Percentiles rank a stretch among this genome's conserved stretches.
These are phyloP conservation scores for Meloidogyne floridensis DNA, from an alignment of 1,140 invertebrate species.

Conservation along the genomic window DNA sequence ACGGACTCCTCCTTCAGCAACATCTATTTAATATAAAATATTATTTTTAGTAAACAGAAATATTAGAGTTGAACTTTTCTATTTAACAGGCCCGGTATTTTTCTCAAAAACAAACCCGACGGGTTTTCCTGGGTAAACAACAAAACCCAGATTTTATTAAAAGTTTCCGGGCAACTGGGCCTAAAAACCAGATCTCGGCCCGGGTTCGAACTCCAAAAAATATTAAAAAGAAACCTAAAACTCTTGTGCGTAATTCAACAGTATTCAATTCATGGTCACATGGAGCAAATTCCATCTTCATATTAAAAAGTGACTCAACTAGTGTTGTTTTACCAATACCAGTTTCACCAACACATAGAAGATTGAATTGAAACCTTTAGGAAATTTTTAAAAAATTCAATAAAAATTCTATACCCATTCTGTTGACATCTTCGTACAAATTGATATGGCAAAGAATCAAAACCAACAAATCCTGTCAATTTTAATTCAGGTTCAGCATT, in stretches of 20 bases:
- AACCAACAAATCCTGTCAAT: constrained; percentile 92
- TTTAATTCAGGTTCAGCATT: constrained; percentile 70
- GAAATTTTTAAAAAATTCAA: background rate
- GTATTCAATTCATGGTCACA: constrained; percentile 68
- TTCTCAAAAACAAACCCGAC: too few relatives aligned
- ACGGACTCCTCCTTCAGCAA: constrained; percentile 92
- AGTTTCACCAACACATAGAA: constrained; percentile 80
- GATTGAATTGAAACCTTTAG: constrained; percentile 66
- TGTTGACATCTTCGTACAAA: constrained; percentile 95
- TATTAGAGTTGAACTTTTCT: too few relatives aligned
- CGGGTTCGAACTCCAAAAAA: too few relatives aligned
- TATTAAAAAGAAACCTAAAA: constrained; percentile 72
- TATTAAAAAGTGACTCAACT: constrained; percentile 98
- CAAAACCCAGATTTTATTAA: too few relatives aligned
- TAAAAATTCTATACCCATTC: constrained; percentile 80
- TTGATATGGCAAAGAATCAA: constrained; percentile 97
- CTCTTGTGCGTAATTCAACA: constrained; percentile 92
- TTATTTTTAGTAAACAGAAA: too few relatives aligned
- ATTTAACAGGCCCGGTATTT: too few relatives aligned
- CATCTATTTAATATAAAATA: constrained; percentile 71
- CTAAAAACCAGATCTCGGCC: too few relatives aligned
- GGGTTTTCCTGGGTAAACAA: too few relatives aligned
- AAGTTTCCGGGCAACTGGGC: too few relatives aligned
- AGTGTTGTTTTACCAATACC: constrained; percentile 97
- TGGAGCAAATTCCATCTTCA: constrained; percentile 79